Evolutionary conservation across 23 tunicate genomes (phyloP).

Genomic region (Ciona savignyi): DNA sequence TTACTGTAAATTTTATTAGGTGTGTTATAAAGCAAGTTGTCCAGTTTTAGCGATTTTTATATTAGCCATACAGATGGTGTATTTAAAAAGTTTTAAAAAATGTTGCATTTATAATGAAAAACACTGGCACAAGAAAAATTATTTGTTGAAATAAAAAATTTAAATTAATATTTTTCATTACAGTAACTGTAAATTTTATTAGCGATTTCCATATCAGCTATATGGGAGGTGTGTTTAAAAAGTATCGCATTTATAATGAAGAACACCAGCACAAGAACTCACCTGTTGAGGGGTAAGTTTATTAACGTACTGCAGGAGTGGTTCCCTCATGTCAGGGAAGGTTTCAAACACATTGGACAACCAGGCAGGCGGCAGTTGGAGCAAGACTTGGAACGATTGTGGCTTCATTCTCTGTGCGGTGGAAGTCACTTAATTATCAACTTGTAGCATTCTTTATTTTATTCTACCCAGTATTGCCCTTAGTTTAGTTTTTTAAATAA

Average conservation of each 20-base stretch:
- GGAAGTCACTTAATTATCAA: too few relatives aligned
- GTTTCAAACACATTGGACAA: conserved; percentile 51
- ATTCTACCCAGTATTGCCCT: too few relatives aligned
- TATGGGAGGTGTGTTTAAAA: too few relatives aligned
- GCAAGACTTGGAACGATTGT: conserved; percentile 83
- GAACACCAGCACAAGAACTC: neutral
- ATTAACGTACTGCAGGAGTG: conserved; percentile 61
- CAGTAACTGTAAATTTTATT: too few relatives aligned
- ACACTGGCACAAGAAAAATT: neutral
- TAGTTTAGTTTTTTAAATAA: too few relatives aligned
- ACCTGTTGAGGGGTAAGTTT: conserved; percentile 84
- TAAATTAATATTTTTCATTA: too few relatives aligned
- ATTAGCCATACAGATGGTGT: neutral
- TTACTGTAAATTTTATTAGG: too few relatives aligned
- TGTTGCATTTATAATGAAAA: neutral
- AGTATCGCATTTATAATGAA: neutral
- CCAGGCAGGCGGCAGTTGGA: conserved; percentile 67
- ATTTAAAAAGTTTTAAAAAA: too few relatives aligned
- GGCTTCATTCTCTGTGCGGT: conserved; percentile 90
- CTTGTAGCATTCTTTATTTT: too few relatives aligned
- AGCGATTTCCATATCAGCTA: too few relatives aligned
- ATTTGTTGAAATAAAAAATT: neutral
- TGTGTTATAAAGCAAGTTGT: too few relatives aligned
- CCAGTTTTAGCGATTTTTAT: too few relatives aligned
- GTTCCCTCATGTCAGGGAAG: conserved; percentile 57